Percentiles rank a stretch among this genome's conserved stretches.
These are phyloP conservation scores for Lepidotrigona ventralis DNA, from an alignment of 1,140 invertebrate genomes.

Conservation along the genomic window DNA sequence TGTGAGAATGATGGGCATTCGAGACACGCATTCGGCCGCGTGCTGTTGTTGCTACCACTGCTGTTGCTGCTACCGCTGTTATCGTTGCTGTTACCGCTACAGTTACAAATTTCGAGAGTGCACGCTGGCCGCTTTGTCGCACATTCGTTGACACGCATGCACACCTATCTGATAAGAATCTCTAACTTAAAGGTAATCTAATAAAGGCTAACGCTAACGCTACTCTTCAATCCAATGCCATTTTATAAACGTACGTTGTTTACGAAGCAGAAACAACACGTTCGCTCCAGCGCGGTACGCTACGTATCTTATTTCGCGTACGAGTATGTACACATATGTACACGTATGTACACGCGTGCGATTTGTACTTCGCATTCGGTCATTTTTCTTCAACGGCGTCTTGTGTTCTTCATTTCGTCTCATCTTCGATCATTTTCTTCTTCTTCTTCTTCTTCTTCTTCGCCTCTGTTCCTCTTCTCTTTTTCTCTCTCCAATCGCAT, in stretches of 20 bases:
- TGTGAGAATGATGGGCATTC: conserved; percentile 60
- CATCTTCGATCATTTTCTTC: background rate
- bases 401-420: background rate
- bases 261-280: background rate
- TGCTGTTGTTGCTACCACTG: conserved; percentile 7
- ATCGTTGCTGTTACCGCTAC: conserved; percentile 4
- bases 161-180: conserved; percentile 15
- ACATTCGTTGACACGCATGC: conserved; percentile 26
- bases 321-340: too few relatives aligned
- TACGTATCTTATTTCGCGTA: conserved; percentile 12
- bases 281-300: background rate
- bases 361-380: background rate
- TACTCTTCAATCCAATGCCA: conserved; percentile 22
- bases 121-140: conserved; percentile 31
- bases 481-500: background rate
- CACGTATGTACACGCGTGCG: background rate
- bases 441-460: background rate
- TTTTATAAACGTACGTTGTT: conserved; percentile 32
- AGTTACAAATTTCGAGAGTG: background rate
- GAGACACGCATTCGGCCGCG: conserved; percentile 33
- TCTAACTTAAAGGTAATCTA: conserved; percentile 35
- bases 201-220: conserved; percentile 41
- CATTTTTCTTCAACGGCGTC: background rate
- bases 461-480: background rate
- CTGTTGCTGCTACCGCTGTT: background rate